phyloP scores from a whole-genome alignment of 2,888 invertebrate genomes.

The Tortrix viridana region DNA sequence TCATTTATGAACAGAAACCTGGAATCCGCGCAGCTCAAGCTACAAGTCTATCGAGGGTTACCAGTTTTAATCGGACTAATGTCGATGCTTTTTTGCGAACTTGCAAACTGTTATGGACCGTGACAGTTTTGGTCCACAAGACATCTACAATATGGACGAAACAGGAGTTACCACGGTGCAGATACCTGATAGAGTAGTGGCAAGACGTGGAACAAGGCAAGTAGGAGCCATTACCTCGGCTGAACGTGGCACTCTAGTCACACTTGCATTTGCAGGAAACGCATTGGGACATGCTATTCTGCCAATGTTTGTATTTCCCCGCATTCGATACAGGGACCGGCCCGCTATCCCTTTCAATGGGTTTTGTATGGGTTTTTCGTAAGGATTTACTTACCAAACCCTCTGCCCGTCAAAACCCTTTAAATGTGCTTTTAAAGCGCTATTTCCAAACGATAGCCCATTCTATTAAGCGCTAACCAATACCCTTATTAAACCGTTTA shows the following conservation, averaged over 20 bases:
- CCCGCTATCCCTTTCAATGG: no score
- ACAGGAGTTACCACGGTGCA: conserved; percentile 55
- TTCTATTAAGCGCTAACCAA: no score
- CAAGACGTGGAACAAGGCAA: conserved; percentile 50
- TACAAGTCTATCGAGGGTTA: conserved; percentile 41
- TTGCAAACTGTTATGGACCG: conserved; percentile 44
- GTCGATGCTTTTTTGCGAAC: conserved; percentile 45
- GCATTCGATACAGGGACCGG: no score
- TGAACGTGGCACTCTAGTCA: background rate
- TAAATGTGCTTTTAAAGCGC: no score
- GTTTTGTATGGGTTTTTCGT: no score
- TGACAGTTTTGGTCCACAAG: conserved; percentile 42
- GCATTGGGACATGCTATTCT: conserved; percentile 50
- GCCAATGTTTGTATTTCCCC: conserved; percentile 49
- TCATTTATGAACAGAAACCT: conserved; percentile 33
- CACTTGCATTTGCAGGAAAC: conserved; percentile 30
- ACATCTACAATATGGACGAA: conserved; percentile 57
- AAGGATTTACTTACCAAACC: no score
- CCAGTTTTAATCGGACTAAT: conserved; percentile 48
- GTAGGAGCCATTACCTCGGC: conserved; percentile 51
- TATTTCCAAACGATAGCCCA: no score
- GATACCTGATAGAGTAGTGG: conserved; percentile 49
- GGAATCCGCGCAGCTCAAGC: conserved; percentile 38
- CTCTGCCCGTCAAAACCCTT: no score
- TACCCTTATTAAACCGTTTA: no score